phyloP scores from a whole-genome alignment of 2,888 invertebrate genomes.

The Archips crataeganus region DNA sequence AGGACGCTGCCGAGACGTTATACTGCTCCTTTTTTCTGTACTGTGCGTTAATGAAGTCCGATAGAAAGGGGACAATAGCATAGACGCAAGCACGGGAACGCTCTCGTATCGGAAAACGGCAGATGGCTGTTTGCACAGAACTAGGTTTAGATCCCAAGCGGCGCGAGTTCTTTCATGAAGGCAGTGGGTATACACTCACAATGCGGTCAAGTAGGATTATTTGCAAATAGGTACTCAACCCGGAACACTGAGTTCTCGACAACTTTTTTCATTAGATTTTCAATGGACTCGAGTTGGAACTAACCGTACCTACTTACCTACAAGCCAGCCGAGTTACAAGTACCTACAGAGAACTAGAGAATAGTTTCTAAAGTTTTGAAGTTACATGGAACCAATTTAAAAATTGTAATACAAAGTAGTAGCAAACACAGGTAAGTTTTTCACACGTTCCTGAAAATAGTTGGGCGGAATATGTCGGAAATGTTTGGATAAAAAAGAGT shows the following conservation, averaged over 20 bases:
- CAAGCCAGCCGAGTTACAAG: constrained; percentile 15
- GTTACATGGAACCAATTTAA: constrained; percentile 15
- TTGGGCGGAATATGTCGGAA: not conserved
- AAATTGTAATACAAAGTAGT: not conserved
- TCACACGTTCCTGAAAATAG: not conserved
- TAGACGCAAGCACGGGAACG: not conserved
- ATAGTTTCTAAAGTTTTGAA: constrained; percentile 18
- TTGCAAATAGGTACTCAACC: constrained; percentile 64
- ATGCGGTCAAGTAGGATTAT: constrained; percentile 54
- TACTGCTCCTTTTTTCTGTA: no score
- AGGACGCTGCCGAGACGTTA: no score
- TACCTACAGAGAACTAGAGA: constrained; percentile 16
- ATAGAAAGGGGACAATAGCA: constrained; percentile 1
- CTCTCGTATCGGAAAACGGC: not conserved
- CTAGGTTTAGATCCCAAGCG: constrained; percentile 47
- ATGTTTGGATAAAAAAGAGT: not conserved
- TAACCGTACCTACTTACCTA: constrained; percentile 24
- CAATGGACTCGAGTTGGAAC: constrained; percentile 37
- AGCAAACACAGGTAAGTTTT: not conserved
- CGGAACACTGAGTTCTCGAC: constrained; percentile 39
- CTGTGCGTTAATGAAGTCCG: not conserved
- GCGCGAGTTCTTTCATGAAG: constrained; percentile 55
- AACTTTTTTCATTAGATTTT: constrained; percentile 45
- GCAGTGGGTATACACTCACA: constrained; percentile 55
- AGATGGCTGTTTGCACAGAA: constrained; percentile 4